Conservation (phyloP, 2,113 vertebrate species). For the Bucco capensis region DNA sequence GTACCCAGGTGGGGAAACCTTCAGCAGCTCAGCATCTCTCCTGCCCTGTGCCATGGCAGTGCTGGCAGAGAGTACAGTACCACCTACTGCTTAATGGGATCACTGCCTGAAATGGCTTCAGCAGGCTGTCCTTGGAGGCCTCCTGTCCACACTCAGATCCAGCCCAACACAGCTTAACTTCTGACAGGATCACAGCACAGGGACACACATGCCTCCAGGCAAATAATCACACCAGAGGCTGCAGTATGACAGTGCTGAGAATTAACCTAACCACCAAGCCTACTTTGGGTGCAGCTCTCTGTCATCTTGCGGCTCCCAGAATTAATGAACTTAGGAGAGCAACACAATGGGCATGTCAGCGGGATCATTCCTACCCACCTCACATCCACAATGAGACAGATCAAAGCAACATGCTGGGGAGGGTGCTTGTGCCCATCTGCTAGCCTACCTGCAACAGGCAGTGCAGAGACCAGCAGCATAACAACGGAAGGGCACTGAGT, state of each 20-base stretch:
- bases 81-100: not conserved
- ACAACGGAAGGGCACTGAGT: not conserved
- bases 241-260: not conserved
- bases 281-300: not conserved
- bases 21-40: not conserved
- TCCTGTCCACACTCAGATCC: not conserved
- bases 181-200: slow-evolving; percentile 9
- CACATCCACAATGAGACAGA: not conserved
- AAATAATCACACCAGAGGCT: not conserved
- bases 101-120: not conserved
- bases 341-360: not conserved
- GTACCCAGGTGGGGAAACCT: not conserved
- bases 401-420: not conserved
- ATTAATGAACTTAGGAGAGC: not conserved
- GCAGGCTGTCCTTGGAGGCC: slow-evolving; percentile 9
- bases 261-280: not conserved
- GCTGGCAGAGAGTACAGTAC: not conserved
- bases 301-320: not conserved
- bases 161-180: not conserved
- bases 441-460: not conserved
- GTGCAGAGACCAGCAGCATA: not conserved
- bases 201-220: not conserved
- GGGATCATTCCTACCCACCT: not conserved
- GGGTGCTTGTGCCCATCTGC: slow-evolving; percentile 31
- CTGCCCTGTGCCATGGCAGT: fast-evolving